phyloP scores from a whole-genome alignment of 2,113 vertebrate species.

The Haplochromis vanheusdeni region DNA sequence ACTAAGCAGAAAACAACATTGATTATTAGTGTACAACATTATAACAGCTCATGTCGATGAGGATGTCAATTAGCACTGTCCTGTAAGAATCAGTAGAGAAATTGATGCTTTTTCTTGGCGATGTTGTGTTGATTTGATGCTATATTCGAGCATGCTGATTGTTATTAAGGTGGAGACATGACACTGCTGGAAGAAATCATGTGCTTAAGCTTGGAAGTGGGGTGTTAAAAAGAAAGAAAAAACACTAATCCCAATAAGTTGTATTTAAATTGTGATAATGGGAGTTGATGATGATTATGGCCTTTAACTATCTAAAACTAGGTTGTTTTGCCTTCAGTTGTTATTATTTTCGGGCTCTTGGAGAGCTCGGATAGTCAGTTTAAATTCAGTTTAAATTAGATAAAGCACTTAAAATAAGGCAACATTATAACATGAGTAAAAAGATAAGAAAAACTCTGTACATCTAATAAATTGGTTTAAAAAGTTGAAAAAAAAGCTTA shows the following conservation, averaged over 20 bases:
- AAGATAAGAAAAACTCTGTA: not conserved
- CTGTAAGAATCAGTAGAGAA: not conserved
- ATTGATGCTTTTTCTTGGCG: not conserved
- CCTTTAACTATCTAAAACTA: not conserved
- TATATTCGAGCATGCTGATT: not conserved
- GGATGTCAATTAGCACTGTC: slow-evolving; percentile 18
- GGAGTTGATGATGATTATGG: not conserved
- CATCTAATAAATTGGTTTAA: not conserved
- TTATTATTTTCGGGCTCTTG: not conserved
- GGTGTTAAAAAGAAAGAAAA: not conserved
- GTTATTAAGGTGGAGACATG: not conserved
- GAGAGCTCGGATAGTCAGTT: not conserved
- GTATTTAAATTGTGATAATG: not conserved
- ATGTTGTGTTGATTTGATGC: not conserved
- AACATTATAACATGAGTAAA: not conserved
- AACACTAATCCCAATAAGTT: not conserved
- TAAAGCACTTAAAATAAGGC: not conserved
- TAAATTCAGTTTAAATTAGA: not conserved
- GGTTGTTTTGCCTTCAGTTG: not conserved
- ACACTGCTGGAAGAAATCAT: not conserved
- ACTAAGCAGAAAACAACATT: slow-evolving; percentile 37
- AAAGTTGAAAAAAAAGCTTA: not conserved
- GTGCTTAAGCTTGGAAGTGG: not conserved
- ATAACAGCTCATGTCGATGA: slow-evolving; percentile 8
- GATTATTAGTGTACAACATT: slow-evolving; percentile 47